These are phyloP conservation scores for Papilio machaon DNA, from an alignment of 1,140 invertebrate genomes.

Conservation along the genomic window DNA sequence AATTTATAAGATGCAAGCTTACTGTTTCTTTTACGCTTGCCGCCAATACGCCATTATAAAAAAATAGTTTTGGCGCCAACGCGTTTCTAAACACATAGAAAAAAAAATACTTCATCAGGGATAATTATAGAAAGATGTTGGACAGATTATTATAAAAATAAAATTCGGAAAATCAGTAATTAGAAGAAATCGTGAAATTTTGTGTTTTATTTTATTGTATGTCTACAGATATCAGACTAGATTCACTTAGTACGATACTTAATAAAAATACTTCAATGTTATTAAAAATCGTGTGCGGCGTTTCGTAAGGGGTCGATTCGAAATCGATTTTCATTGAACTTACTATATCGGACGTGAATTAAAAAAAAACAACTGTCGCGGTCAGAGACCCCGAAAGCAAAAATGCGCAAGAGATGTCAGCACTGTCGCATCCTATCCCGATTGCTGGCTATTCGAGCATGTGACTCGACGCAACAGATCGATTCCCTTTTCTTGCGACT, in stretches of 20 bases:
- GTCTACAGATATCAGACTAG: not conserved
- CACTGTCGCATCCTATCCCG: conserved; percentile 44
- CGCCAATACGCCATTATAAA: not conserved
- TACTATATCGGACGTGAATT: conserved; percentile 28
- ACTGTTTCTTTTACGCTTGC: not conserved
- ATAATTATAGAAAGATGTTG: no score
- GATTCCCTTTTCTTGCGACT: conserved; percentile 57
- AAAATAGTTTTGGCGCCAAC: no score
- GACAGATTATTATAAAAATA: no score
- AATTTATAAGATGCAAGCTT: conserved; percentile 19
- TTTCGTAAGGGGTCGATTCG: conserved; percentile 20
- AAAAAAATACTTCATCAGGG: not conserved
- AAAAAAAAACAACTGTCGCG: conserved; percentile 34
- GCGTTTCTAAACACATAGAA: not conserved
- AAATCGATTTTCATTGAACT: conserved; percentile 32
- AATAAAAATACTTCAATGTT: not conserved
- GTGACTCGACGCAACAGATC: conserved; percentile 57
- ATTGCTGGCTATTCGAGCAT: conserved; percentile 50
- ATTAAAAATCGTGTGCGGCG: conserved; percentile 8
- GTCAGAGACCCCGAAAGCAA: conserved; percentile 44
- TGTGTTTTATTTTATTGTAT: no score
- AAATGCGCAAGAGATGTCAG: conserved; percentile 36
- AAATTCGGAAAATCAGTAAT: no score
- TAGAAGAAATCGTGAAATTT: no score
- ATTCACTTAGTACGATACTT: not conserved